Conservation (phyloP, 2,113 vertebrate species). For the Cyanoliseus patagonus region DNA sequence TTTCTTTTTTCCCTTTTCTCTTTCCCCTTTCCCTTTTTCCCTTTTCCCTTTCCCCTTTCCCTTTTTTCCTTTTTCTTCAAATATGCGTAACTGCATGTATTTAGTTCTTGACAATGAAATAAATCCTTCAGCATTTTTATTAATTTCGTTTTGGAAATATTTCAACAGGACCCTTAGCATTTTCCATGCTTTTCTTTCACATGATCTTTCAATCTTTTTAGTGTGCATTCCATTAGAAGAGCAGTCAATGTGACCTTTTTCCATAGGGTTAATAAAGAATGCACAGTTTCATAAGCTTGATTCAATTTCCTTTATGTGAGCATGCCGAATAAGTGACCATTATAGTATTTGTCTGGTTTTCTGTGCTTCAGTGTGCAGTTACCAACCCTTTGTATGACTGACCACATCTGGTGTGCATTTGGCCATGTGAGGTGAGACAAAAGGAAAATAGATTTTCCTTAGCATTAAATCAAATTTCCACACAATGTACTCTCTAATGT, state of each 20-base stretch:
- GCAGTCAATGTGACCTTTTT: conserved; percentile 62
- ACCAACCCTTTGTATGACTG: conserved; percentile 69
- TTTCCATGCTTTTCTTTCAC: conserved; percentile 26
- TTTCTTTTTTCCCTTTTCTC: not conserved
- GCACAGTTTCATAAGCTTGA: conserved; percentile 70
- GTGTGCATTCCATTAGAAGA: conserved; percentile 60
- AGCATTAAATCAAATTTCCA: conserved; percentile 78
- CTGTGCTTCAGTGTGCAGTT: conserved; percentile 46
- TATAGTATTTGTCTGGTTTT: conserved; percentile 67
- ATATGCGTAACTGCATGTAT: not conserved
- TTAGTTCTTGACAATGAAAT: not conserved
- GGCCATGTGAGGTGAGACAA: conserved; percentile 76
- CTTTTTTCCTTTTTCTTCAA: not conserved
- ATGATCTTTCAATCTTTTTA: conserved; percentile 32
- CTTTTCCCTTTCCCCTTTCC: not conserved
- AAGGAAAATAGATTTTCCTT: conserved; percentile 78
- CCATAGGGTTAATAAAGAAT: conserved; percentile 74
- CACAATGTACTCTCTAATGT: conserved; percentile 71
- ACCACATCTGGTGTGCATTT: conserved; percentile 76
- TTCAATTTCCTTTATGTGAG: conserved; percentile 76
- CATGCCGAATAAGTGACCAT: conserved; percentile 68
- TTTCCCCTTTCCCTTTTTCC: not conserved
- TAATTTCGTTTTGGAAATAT: not conserved
- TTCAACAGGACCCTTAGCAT: not conserved
- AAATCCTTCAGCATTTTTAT: not conserved